These are phyloP conservation scores for Oncorhynchus mykiss DNA, from an alignment of 2,113 vertebrate genomes.

Conservation along the genomic window DNA sequence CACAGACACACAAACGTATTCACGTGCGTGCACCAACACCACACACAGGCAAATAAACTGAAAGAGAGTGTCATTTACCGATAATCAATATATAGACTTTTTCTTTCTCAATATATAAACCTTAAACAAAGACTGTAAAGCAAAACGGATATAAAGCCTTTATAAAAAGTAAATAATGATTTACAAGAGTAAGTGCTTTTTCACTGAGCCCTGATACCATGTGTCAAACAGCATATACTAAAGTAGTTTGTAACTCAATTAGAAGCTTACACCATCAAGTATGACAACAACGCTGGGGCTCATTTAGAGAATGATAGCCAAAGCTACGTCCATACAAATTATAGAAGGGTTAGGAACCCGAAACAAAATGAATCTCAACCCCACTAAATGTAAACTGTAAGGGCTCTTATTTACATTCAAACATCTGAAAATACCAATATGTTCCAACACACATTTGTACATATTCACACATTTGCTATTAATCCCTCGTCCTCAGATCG, in stretches of 20 bases:
- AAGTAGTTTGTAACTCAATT: constrained; percentile 32
- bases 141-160: constrained; percentile 36
- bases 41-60: constrained; percentile 27
- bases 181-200: constrained; percentile 66
- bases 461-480: constrained; percentile 34
- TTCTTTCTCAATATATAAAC: constrained; percentile 40
- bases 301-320: constrained; percentile 27
- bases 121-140: constrained; percentile 31
- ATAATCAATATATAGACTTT: constrained; percentile 37
- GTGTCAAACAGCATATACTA: constrained; percentile 19
- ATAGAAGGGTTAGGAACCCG: constrained; percentile 10
- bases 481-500: constrained; percentile 9
- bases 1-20: background rate
- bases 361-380: background rate
- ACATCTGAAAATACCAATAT: constrained; percentile 60
- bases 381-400: constrained; percentile 41
- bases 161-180: constrained; percentile 48
- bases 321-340: constrained; percentile 42
- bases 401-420: constrained; percentile 62
- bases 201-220: constrained; percentile 18
- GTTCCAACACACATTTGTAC: constrained; percentile 43
- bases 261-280: constrained; percentile 31
- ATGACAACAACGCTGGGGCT: constrained; percentile 43
- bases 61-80: constrained; percentile 49
- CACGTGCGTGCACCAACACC: constrained; percentile 35